These are phyloP conservation scores for Corydoras maculifer DNA, from an alignment of 2,113 vertebrate species.

Conservation along the genomic window DNA sequence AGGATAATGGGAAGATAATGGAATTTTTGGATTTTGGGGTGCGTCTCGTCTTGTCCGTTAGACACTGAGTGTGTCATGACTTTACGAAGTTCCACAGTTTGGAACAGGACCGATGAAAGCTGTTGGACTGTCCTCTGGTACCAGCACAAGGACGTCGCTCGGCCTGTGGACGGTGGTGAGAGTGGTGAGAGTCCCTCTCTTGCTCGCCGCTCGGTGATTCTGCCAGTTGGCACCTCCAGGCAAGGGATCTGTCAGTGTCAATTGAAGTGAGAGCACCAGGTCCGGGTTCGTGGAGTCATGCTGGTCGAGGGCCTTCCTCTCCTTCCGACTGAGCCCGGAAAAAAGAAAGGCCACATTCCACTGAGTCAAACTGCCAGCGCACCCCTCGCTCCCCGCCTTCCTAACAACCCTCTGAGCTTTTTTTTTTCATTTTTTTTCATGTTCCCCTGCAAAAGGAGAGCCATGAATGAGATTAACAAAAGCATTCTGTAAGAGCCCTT, in stretches of 20 bases:
- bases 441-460: slow-evolving; percentile 58
- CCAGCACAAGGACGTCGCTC: background rate
- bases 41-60: too few relatives aligned
- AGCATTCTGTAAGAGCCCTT: slow-evolving; percentile 94
- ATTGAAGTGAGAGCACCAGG: slow-evolving; percentile 84
- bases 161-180: background rate
- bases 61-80: too few relatives aligned
- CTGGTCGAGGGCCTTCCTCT: slow-evolving; percentile 82
- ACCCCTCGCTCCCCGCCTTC: slow-evolving; percentile 69
- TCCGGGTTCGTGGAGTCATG: slow-evolving; percentile 78
- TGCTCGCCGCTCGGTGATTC: slow-evolving; percentile 42
- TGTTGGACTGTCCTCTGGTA: background rate
- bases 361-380: slow-evolving; percentile 80
- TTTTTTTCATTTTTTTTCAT: slow-evolving; percentile 13
- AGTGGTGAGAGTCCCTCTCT: background rate
- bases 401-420: slow-evolving; percentile 53
- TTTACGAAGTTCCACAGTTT: too few relatives aligned
- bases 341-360: slow-evolving; percentile 78
- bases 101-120: too few relatives aligned
- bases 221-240: slow-evolving; percentile 89
- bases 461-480: slow-evolving; percentile 99
- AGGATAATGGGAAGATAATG: too few relatives aligned
- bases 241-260: slow-evolving; percentile 97
- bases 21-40: too few relatives aligned
- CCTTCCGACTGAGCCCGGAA: slow-evolving; percentile 91